Evolutionary conservation across 2,113 vertebrate species (phyloP).

Genomic region (Thalassarche chlororhynchos): DNA sequence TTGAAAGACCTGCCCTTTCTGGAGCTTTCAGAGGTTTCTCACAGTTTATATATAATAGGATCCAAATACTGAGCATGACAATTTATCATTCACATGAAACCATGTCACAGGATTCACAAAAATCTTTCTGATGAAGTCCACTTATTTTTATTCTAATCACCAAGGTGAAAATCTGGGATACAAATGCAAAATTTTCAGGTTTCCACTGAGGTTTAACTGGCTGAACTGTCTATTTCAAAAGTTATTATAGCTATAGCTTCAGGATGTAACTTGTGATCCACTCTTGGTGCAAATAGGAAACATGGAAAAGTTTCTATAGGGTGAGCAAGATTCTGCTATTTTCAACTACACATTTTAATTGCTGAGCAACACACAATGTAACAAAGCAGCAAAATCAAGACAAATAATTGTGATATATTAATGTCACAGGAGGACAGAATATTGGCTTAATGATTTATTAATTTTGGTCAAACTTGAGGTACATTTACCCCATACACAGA

Average conservation of each 20-base stretch:
- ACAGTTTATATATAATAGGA: not conserved
- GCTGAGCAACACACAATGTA: not conserved
- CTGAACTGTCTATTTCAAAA: not conserved
- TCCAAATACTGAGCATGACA: not conserved
- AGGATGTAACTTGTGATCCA: not conserved
- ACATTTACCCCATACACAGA: not conserved
- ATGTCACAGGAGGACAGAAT: not conserved
- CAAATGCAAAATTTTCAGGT: not conserved
- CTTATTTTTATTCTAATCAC: not conserved
- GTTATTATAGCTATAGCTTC: not conserved
- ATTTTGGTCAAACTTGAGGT: not conserved
- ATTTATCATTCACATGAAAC: not conserved
- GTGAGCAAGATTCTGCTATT: not conserved
- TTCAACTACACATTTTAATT: not conserved
- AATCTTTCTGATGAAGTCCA: fast-evolving
- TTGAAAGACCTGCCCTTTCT: not conserved
- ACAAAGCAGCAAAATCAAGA: not conserved
- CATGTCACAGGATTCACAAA: not conserved
- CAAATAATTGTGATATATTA: not conserved
- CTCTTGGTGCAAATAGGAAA: not conserved
- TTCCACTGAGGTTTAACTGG: not conserved
- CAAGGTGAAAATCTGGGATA: not conserved
- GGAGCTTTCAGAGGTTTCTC: not conserved
- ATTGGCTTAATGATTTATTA: not conserved
- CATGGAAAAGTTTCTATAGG: not conserved